Conservation (phyloP, 1,140 invertebrate species). For the Drosophila biarmipes region DNA sequence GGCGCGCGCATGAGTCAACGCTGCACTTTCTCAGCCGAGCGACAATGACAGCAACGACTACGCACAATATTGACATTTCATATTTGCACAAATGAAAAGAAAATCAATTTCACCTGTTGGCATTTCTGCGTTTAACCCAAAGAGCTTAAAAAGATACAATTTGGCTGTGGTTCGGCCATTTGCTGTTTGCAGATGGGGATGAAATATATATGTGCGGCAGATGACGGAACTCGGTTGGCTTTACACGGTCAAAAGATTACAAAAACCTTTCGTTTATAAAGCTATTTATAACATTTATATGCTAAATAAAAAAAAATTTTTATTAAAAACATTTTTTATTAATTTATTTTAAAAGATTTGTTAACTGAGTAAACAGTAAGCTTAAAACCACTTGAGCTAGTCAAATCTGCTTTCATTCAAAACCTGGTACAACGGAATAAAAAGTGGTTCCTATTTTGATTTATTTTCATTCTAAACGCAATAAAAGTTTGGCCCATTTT, state of each 20-base stretch:
- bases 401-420: too few species aligned
- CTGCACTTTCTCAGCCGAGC: conserved; percentile 75
- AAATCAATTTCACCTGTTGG: conserved; percentile 84
- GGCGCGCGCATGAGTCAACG: conserved; percentile 28
- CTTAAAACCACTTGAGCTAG: too few species aligned
- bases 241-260: neutral
- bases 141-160: conserved; percentile 50
- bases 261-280: neutral
- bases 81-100: conserved; percentile 84
- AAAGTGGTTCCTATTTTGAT: too few species aligned
- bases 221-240: neutral
- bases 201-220: neutral
- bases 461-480: too few species aligned
- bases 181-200: conserved; percentile 3
- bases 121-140: conserved; percentile 80
- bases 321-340: too few species aligned
- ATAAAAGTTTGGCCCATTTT: neutral
- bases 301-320: too few species aligned
- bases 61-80: conserved; percentile 84
- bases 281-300: neutral
- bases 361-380: too few species aligned
- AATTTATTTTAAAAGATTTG: too few species aligned
- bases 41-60: conserved; percentile 38
- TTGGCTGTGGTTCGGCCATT: conserved; percentile 18
- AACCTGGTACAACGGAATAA: too few species aligned